phyloP scores from a whole-genome alignment of 2,113 vertebrate genomes.

The cat (Felis catus) region F.catus_Fca126_mat1.0 CM031416.1:92042001-92042500 shows the following conservation, averaged over 20 bases:
- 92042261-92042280: background rate
- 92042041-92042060: background rate
- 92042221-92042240: background rate
- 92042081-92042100: background rate
- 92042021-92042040: background rate
- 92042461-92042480: background rate
- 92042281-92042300: background rate
- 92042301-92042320: background rate
- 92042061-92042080: background rate
- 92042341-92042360: background rate
- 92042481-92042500: background rate
- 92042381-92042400: background rate
- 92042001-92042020: background rate
- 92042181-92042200: background rate
- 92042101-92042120: background rate
- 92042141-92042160: background rate
- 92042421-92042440: background rate
- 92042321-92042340: background rate
- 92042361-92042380: background rate
- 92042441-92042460: background rate
- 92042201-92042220: background rate
- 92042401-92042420: background rate
- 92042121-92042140: background rate
- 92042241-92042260: background rate
- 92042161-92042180: background rate